phyloP scores from a whole-genome alignment of 2,888 invertebrate species.

The Tenthredo livida region DNA sequence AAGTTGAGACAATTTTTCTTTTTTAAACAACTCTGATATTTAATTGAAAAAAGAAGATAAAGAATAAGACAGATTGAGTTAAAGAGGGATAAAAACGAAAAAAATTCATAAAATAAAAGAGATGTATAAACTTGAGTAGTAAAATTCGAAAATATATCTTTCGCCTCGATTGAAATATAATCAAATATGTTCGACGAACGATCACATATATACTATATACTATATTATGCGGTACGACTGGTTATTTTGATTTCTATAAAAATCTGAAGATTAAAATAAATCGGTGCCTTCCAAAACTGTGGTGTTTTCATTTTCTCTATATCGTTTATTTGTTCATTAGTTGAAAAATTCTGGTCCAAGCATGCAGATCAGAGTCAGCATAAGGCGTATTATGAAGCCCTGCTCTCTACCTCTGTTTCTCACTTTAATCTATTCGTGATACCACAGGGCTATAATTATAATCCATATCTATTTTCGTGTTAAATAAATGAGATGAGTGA shows the following conservation, averaged over 20 bases:
- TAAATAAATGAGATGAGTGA: conserved; percentile 31
- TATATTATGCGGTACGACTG: too few relatives aligned
- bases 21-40: neutral
- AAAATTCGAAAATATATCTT: neutral
- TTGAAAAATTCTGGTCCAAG: neutral
- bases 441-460: conserved; percentile 11
- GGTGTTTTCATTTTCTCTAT: neutral
- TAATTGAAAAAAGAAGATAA: too few relatives aligned
- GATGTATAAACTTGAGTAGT: too few relatives aligned
- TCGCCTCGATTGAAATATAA: neutral
- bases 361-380: neutral
- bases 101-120: neutral
- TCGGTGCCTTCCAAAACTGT: neutral
- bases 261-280: neutral
- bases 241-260: neutral
- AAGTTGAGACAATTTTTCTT: neutral
- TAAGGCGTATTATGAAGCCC: neutral
- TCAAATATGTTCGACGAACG: neutral
- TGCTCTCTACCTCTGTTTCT: neutral
- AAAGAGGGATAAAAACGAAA: neutral
- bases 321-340: neutral
- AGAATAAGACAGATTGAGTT: neutral
- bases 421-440: conserved; percentile 22
- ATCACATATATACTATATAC: too few relatives aligned
- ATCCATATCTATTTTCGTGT: conserved; percentile 4